A percentile compares a stretch with the other conserved stretches of the same genome.
Conservation (phyloP, 2,888 invertebrate species). For the Oscheius sp. region DNA sequence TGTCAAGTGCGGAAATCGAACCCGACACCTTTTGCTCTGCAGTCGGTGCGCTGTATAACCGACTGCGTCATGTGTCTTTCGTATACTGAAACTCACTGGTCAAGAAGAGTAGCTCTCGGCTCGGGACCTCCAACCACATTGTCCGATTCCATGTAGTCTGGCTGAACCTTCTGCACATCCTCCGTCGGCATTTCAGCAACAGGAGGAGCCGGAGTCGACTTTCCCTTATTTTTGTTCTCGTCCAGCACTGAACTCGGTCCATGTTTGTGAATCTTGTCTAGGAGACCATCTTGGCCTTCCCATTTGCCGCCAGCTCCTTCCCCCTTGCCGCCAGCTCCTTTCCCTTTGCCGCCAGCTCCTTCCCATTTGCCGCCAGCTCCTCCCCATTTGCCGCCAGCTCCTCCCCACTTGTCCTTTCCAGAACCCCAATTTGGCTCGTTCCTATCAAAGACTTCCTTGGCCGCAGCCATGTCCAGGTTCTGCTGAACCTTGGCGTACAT, state of each 20-base stretch:
- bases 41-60: no score
- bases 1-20: not conserved
- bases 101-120: conserved; percentile 50
- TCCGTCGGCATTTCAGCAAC: not conserved
- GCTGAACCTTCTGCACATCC: not conserved
- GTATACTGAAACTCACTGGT: conserved; percentile 42
- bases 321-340: not conserved
- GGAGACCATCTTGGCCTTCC: not conserved
- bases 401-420: not conserved
- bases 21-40: no score
- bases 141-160: not conserved
- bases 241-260: not conserved
- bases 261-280: conserved; percentile 11
- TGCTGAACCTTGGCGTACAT: conserved; percentile 42
- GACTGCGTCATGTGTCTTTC: no score
- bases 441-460: conserved; percentile 45
- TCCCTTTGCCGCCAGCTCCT: not conserved
- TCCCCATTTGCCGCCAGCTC: not conserved
- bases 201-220: no score
- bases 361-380: not conserved
- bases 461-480: conserved; percentile 46
- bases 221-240: no score
- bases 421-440: not conserved
- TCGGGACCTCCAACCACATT: conserved; percentile 34
- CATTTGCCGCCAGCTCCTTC: not conserved